Percentiles rank a stretch among this genome's conserved stretches.
These are phyloP conservation scores for Gadopsis bispinosus DNA, from an alignment of 2,797 vertebrate species.

Conservation along the genomic window DNA sequence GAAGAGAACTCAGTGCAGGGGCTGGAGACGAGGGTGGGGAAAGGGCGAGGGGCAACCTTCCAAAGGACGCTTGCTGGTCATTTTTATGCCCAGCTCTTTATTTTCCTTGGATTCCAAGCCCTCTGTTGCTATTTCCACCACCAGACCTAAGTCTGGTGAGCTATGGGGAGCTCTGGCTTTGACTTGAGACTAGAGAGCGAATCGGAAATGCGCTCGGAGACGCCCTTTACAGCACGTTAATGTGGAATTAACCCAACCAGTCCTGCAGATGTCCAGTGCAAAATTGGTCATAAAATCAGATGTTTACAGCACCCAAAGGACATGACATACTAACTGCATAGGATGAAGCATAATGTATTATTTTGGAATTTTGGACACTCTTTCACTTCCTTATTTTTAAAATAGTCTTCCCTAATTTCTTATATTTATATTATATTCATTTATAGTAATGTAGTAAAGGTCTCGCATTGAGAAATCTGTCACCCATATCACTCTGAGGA, in stretches of 20 bases:
- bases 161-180: constrained; percentile 57
- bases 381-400: constrained; percentile 50
- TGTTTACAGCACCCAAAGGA: constrained; percentile 60
- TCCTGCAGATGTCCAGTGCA: constrained; percentile 63
- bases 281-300: constrained; percentile 68
- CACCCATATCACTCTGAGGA: constrained; percentile 52
- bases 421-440: neutral
- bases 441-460: constrained; percentile 48
- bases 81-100: constrained; percentile 72
- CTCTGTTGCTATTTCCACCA: constrained; percentile 73
- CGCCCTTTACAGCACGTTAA: constrained; percentile 54
- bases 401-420: constrained; percentile 43
- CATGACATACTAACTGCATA: constrained; percentile 50
- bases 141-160: constrained; percentile 61
- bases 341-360: constrained; percentile 50
- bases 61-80: constrained; percentile 76
- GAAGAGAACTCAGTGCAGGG: constrained; percentile 66
- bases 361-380: constrained; percentile 53
- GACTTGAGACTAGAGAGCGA: constrained; percentile 59
- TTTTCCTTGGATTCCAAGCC: constrained; percentile 81
- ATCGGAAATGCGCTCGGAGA: constrained; percentile 51
- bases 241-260: constrained; percentile 56
- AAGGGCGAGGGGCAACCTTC: constrained; percentile 66
- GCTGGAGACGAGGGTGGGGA: constrained; percentile 54
- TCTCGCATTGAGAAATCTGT: constrained; percentile 63